Conservation (phyloP, 2,797 vertebrate genomes). For the Tympanoctomys barrerae region DNA sequence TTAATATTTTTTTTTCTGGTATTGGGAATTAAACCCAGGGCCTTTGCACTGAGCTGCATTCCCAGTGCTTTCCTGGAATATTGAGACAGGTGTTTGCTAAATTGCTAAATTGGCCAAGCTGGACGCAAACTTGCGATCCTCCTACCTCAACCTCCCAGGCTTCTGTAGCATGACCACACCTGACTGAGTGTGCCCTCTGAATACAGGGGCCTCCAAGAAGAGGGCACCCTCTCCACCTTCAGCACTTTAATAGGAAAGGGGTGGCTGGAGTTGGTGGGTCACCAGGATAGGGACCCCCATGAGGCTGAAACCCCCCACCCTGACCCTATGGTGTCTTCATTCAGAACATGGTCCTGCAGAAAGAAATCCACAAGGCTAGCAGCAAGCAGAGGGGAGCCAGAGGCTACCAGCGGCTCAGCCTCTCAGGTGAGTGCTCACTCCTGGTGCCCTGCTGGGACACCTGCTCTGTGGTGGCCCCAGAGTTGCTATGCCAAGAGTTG, state of each 20-base stretch:
- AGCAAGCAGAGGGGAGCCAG: accelerated
- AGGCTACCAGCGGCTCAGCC: accelerated
- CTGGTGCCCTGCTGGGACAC: neutral
- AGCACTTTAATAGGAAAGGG: neutral
- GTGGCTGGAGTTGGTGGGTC: too few relatives aligned
- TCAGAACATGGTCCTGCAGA: conserved; percentile 26
- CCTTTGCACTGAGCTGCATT: neutral
- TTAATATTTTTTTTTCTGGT: neutral
- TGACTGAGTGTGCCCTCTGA: neutral
- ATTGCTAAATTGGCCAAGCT: neutral
- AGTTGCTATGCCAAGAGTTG: neutral
- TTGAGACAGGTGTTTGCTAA: neutral
- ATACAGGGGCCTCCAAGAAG: accelerated
- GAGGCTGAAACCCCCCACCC: neutral
- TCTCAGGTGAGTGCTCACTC: conserved; percentile 41
- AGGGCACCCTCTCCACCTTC: neutral
- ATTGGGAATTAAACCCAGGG: neutral
- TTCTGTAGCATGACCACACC: neutral
- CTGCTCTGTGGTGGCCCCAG: neutral
- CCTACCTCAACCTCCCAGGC: neutral
- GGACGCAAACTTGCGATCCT: neutral
- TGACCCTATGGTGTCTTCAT: neutral
- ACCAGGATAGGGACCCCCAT: neutral
- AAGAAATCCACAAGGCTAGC: neutral
- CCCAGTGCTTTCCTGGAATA: neutral